Base-by-base conservation (phyloP, 2,888 invertebrate species). In the Calameuta filiformis region DNA sequence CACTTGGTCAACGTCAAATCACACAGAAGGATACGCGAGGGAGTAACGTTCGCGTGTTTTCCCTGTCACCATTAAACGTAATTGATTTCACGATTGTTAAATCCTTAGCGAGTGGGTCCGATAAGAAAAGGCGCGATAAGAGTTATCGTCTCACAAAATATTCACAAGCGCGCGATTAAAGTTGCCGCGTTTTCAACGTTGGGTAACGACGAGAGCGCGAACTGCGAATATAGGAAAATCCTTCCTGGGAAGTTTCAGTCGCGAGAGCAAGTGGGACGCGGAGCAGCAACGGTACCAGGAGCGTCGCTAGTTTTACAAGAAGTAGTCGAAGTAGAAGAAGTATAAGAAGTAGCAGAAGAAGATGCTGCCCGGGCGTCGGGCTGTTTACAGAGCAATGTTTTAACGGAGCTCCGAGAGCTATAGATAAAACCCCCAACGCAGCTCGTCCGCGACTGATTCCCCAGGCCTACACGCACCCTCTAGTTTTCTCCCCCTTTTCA, bases 401-500 rank as follows among this genome's bases (percentile, higher is more conserved):
- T 80, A 83, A 79, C 82, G 83, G 81, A 82, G 80, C 80, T 79
- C 75, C 79, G 82, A 86, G 87, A 86, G 87, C 89, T 89, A 90
- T 88, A 89, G 90, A 90, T 87, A 90, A 89, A 89, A 90, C 88
- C 88, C 89, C 89, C 88, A 88, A 89, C 90, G 89, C 90, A 90
- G 90, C 90, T 90, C 90, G 90, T 89, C 90, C 90, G 90, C 90
- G 90, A 91, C 91, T 90, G 90, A 89, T 90, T 89, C 90, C 87
- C 90, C 90, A 90, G 90, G 90, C 90, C 90, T 90, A 90, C 87
- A 90, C 90, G 90, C 90, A 90, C 91, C 90, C 90, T 89, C 90
- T 87, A 88, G 88, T 85, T 87, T 87, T 88, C 88, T 87, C 89
- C 87, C 89, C 89, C 90, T 87, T 87, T 87, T 87, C 85, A 84